Evolutionary conservation across 2,888 invertebrate genomes (phyloP).

Genomic region (Entomobrya proxima): DNA sequence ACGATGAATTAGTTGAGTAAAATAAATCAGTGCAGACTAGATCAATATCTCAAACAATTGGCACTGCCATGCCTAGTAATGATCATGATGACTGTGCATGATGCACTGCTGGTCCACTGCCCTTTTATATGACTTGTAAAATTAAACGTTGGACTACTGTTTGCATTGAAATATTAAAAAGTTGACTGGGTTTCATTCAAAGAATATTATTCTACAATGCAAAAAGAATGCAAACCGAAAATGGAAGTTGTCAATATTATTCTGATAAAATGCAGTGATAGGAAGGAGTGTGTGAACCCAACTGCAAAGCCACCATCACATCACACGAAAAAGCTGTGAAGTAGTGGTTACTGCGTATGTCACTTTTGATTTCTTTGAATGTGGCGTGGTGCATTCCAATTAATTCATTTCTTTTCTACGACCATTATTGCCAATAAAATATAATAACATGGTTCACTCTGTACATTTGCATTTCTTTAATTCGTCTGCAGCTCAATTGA

Average conservation of each 20-base stretch:
- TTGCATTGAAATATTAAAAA: slow-evolving; percentile 23
- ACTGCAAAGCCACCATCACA: background rate
- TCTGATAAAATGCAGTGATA: background rate
- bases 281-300: background rate
- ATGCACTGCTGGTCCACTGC: background rate
- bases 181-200: background rate
- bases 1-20: background rate
- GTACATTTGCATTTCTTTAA: slow-evolving; percentile 29
- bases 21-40: slow-evolving; percentile 13
- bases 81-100: background rate
- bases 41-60: slow-evolving; percentile 46
- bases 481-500: background rate
- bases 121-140: too few relatives aligned
- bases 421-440: background rate
- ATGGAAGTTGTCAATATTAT: slow-evolving; percentile 16
- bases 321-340: slow-evolving; percentile 18
- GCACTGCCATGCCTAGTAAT: background rate
- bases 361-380: background rate
- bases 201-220: background rate
- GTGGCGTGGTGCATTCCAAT: background rate
- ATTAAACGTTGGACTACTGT: too few relatives aligned
- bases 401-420: background rate
- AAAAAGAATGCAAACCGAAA: background rate
- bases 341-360: background rate
- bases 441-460: background rate